Base-by-base conservation (phyloP, 2,797 vertebrate species). In the Typhlichthys eigenmanni region DNA sequence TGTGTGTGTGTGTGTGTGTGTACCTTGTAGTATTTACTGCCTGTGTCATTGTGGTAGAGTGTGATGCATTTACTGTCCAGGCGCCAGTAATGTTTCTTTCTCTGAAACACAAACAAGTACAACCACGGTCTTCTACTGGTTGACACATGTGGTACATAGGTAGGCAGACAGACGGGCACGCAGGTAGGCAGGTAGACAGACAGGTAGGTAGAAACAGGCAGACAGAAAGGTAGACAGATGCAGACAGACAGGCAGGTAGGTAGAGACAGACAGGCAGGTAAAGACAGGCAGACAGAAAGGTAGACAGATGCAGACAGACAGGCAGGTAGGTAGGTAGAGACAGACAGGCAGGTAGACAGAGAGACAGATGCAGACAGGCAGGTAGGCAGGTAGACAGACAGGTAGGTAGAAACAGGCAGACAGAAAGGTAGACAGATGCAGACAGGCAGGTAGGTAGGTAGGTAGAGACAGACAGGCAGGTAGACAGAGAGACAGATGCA, bases 21-120 rank as follows among this genome's bases (percentile, higher is more conserved):
- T 85, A 98, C 97, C 94, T 96, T 98, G 71, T 98, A 98, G 84
- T 98, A 99, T 90, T 98, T 98, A 87, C 95, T 97, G 78, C 95
- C 96, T 0, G 95, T 95, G 80, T 98, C 96, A 69, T 94, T 98
- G 79, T 98, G 97, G 84, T 96, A 99, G 77, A 99, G 85, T 0
- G 97, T 99, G 80, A 99, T 95, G 72, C 95, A 96, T 89, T 99
- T 99, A 91, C 95, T 98, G 88, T 98, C 97, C 90, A 98, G 68
- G 54, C 97, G 93, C 97, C 97, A 99, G 79, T 98, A 99, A 81
- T 99, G 97, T 48, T 96, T 91, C 68, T 99, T 99, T 76, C 95
- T 92, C 96, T 97, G 85, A 71, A 91, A 73, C 6, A 79, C 0
- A 68, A 34, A 34, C 34, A n/a, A 34, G 16, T 16, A 58, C 56